These are phyloP conservation scores for Pongo abelii DNA, from an alignment of 2,113 vertebrate genomes.

Conservation along the genomic window DNA sequence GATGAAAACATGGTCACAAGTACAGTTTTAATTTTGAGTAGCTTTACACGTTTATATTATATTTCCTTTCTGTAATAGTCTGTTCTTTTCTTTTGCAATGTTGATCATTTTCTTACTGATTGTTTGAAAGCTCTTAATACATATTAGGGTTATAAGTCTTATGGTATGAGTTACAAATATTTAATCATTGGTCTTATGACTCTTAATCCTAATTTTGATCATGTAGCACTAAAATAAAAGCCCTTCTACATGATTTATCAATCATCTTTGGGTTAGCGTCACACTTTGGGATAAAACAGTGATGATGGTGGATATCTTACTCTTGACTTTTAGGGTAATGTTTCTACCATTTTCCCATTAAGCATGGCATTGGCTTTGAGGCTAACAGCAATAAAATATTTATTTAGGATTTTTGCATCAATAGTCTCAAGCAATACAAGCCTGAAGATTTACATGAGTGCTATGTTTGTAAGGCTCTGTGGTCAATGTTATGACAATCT, in stretches of 20 bases:
- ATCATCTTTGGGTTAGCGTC: not conserved
- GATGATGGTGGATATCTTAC: not conserved
- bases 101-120: not conserved
- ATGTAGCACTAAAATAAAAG: not conserved
- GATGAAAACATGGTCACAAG: not conserved
- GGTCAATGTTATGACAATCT: not conserved
- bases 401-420: conserved; percentile 2
- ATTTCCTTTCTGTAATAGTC: not conserved
- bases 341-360: not conserved
- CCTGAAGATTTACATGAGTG: not conserved
- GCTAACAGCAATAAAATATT: not conserved
- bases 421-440: not conserved
- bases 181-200: conserved; percentile 1
- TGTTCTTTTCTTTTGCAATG: not conserved
- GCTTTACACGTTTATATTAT: not conserved
- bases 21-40: not conserved
- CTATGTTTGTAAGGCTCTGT: not conserved
- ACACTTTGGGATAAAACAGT: conserved; percentile 23
- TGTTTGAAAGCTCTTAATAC: not conserved
- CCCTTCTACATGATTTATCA: not conserved
- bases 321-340: not conserved
- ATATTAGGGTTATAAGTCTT: not conserved
- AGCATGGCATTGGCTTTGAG: not conserved
- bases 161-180: not conserved
- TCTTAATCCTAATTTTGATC: conserved; percentile 19